Base-by-base conservation (phyloP, 2,113 vertebrate species). In the Enhydra lutris region DNA sequence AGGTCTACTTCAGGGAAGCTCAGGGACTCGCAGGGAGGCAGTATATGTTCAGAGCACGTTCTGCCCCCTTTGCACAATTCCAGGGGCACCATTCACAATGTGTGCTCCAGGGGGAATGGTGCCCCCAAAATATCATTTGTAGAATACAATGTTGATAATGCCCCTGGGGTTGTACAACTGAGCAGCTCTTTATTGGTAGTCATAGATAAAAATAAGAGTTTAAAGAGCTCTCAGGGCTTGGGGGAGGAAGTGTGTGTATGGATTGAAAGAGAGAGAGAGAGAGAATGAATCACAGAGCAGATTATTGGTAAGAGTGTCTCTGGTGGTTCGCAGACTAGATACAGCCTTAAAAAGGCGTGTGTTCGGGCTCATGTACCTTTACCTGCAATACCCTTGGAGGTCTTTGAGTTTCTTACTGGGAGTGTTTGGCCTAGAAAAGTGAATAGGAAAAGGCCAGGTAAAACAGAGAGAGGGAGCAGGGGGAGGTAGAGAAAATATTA, bases 161-260 rank as follows among this genome's bases (percentile, higher is more conserved):
- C 4, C 39, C 79, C 55, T 1, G 12, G 26, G 17, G 20, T 26
- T 21, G 36, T 26, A 11, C 71, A 82, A 1, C 7, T n/a, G n/a
- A 96, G 10, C 23, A 86, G 23, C 36, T 4, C 31, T 63, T 84
- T 76, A 34, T n/a, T 65, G 69, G 21, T 31, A n/a, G 17, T 71
- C 80, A 69, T 2, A 67, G 59, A 61, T 73, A 61, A 86, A 91
- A 94, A 80, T n/a, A 71, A 71, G n/a, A 92, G 29, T 45, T 36
- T n/a, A 36, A 52, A 84, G 63, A 90, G 24, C 57, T 80, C 42
- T 55, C 55, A 36, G 23, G 21, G 31, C n/a, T 29, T 4, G 20
- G 34, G 12, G 21, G 15, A 9, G 52, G 47, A 2, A 18, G 61
- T 39, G 6, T 55, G 2, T 61, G 2, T 29, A n/a, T 61, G 20